phyloP scores from a whole-genome alignment of 2,888 invertebrate genomes.

The Caenorhabditis virilis region DNA sequence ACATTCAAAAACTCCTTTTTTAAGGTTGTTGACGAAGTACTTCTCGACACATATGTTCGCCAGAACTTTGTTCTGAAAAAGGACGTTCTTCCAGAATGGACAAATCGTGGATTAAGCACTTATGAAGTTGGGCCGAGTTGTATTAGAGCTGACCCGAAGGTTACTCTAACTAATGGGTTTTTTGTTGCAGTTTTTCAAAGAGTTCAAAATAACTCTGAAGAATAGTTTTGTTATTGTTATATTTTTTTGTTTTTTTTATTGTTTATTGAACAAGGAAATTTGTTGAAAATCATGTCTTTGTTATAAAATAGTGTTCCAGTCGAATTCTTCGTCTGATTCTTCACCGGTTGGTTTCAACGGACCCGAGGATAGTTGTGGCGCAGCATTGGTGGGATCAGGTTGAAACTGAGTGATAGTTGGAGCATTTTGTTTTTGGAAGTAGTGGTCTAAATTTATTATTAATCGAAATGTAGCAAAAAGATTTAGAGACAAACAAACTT shows the following conservation, averaged over 20 bases:
- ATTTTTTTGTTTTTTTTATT: slow-evolving; percentile 8
- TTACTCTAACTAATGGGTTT: slow-evolving; percentile 82
- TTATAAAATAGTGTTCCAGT: slow-evolving; percentile 40
- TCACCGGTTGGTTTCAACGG: slow-evolving; percentile 13
- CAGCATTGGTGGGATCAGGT: slow-evolving; percentile 9
- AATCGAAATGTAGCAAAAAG: neutral
- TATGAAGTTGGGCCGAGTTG: slow-evolving; percentile 73
- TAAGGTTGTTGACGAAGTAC: slow-evolving; percentile 33
- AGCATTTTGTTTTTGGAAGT: slow-evolving; percentile 16
- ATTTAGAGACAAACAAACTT: slow-evolving; percentile 11
- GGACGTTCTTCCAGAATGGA: slow-evolving; percentile 73
- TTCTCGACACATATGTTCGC: slow-evolving; percentile 45
- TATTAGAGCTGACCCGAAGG: slow-evolving; percentile 79
- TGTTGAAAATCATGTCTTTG: neutral
- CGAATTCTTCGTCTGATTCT: slow-evolving; percentile 46
- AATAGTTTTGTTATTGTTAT: neutral
- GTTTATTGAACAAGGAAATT: neutral
- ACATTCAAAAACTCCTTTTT: neutral
- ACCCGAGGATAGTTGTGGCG: slow-evolving; percentile 8
- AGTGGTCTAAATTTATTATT: too few relatives aligned
- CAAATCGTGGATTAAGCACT: slow-evolving; percentile 54
- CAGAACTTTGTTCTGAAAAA: slow-evolving; percentile 57
- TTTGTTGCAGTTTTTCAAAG: slow-evolving; percentile 85
- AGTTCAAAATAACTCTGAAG: slow-evolving; percentile 7
- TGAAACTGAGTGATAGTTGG: slow-evolving; percentile 10